Evolutionary conservation across 2,888 invertebrate species (phyloP).

Genomic region (Sarcophaga variegata): DNA sequence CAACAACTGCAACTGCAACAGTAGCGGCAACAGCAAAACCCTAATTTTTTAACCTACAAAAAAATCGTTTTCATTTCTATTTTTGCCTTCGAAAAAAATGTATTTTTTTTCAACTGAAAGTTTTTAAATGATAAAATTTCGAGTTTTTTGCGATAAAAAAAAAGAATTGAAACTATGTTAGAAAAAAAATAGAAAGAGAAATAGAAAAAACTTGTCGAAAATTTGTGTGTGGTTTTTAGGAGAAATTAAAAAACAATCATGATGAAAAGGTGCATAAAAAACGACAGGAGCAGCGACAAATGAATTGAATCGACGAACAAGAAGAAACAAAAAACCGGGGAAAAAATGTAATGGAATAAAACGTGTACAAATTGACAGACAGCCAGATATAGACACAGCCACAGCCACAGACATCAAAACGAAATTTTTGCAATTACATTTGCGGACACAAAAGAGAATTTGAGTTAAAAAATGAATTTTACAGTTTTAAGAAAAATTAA

Average conservation of each 20-base stretch:
- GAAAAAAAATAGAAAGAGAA: conserved; percentile 1
- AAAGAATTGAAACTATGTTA: neutral
- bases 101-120: neutral
- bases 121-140: conserved; percentile 45
- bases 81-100: neutral
- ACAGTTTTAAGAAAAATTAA: no score
- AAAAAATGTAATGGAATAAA: neutral
- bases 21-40: conserved; percentile 30
- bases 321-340: neutral
- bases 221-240: conserved; percentile 30
- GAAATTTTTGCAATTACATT: conserved; percentile 19
- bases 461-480: no score
- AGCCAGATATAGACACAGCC: neutral
- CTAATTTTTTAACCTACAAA: conserved; percentile 21
- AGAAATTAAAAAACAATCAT: conserved; percentile 65
- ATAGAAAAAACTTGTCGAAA: conserved; percentile 42
- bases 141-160: neutral
- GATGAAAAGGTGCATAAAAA: conserved; percentile 40
- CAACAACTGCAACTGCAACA: conserved; percentile 16
- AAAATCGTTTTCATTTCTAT: neutral
- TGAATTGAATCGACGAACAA: neutral
- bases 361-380: neutral
- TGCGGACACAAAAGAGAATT: neutral
- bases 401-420: neutral
- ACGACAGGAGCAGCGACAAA: conserved; percentile 12